A percentile compares a stretch with the other conserved stretches of the same genome.
Evolutionary conservation across 2,113 vertebrate genomes (phyloP).

Genomic region (Cavia aperea): DNA sequence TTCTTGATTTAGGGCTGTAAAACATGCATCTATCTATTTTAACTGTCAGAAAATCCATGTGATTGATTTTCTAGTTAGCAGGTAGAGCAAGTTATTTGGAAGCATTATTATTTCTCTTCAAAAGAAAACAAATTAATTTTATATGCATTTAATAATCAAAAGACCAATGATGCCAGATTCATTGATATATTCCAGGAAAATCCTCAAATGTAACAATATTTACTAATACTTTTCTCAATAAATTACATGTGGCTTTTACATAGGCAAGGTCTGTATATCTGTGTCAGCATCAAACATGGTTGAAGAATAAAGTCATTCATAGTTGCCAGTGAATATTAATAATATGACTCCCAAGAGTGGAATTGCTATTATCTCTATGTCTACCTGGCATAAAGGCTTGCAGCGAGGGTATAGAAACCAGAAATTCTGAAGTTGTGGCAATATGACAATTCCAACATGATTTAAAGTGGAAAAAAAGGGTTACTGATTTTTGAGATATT

Average conservation of each 20-base stretch:
- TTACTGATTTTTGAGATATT: constrained; percentile 53
- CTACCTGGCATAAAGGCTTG: background rate
- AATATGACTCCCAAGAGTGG: background rate
- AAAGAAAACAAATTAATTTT: constrained; percentile 29
- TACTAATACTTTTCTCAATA: constrained; percentile 45
- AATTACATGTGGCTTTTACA: background rate
- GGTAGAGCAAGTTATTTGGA: constrained; percentile 11
- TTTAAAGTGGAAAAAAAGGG: background rate
- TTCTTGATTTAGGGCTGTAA: constrained; percentile 42
- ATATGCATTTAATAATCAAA: constrained; percentile 41
- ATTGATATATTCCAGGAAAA: background rate
- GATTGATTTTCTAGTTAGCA: constrained; percentile 58
- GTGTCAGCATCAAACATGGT: constrained; percentile 18
- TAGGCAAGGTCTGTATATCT: constrained; percentile 18
- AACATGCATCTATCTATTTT: constrained; percentile 51
- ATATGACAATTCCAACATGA: background rate
- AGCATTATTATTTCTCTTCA: constrained; percentile 30
- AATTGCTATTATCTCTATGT: background rate
- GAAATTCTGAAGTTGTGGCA: background rate
- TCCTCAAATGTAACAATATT: background rate
- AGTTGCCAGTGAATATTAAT: constrained; percentile 37
- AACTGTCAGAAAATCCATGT: constrained; percentile 51
- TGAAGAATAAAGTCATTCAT: constrained; percentile 44
- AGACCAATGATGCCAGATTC: background rate
- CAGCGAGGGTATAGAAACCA: background rate